Conservation (phyloP, 1,140 invertebrate species). For the Drosophila triauraria region DNA sequence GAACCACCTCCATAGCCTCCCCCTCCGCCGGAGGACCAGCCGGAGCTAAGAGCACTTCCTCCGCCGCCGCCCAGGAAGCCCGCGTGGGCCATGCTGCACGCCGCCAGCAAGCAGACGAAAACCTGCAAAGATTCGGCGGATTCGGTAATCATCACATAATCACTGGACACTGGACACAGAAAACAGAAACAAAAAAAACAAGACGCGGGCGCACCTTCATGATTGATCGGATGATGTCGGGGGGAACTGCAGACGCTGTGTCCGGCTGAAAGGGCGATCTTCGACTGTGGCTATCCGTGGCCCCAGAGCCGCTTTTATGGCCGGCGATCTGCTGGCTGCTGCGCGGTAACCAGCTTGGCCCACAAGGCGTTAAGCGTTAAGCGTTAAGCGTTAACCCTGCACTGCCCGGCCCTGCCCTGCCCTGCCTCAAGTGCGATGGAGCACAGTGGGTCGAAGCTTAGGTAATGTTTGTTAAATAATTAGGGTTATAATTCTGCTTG, state of each 20-base stretch:
- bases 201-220: slow-evolving; percentile 63
- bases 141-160: slow-evolving; percentile 8
- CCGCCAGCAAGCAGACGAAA: slow-evolving; percentile 77
- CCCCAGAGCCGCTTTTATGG: slow-evolving; percentile 56
- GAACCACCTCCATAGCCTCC: slow-evolving; percentile 28
- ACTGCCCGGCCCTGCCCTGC: slow-evolving; percentile 24
- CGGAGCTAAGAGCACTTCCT: slow-evolving; percentile 50
- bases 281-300: slow-evolving; percentile 62
- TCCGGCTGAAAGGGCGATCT: slow-evolving; percentile 61
- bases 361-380: slow-evolving; percentile 3
- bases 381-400: slow-evolving; percentile 8
- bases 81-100: slow-evolving; percentile 72
- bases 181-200: slow-evolving; percentile 3
- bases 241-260: slow-evolving; percentile 36
- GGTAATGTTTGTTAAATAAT: too few species aligned
- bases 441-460: slow-evolving; percentile 1
- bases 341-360: slow-evolving; percentile 22
- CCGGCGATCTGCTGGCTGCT: neutral
- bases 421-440: neutral
- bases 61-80: slow-evolving; percentile 66
- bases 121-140: slow-evolving; percentile 47
- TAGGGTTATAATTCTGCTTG: too few species aligned
- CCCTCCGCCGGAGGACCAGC: slow-evolving; percentile 48
- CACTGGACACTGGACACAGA: slow-evolving; percentile 36
- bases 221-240: slow-evolving; percentile 4